Evolutionary conservation across 2,888 invertebrate species (phyloP), one percentile per base, ranked within the genome.

Genomic region (Cistogaster globosa): DNA sequence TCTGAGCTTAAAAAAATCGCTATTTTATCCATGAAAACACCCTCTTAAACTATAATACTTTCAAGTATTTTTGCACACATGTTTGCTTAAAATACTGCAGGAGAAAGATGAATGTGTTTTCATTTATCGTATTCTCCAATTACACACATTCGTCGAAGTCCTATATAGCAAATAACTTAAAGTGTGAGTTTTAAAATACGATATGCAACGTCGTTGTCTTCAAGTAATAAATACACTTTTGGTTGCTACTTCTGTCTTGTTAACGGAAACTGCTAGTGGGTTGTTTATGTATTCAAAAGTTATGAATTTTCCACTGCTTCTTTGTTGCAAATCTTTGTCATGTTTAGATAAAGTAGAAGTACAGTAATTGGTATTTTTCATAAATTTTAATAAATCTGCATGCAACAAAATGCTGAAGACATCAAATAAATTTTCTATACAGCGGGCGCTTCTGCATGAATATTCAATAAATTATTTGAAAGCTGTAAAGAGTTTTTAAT

Each of bases 191-290:
- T 5, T 67, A 14, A 14, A 67, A 57, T 48, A 51, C 38, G 36
- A 67, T 36, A 57, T 20, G 67, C 14, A 38, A 58, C 36, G 4
- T 58, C 48, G 67, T 67, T 20, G 38, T 76, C 36, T 16, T 67
- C 16, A 57, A 75, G 45, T 45, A 75, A 76, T 48, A 67, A 57
- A 57, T 51, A 55, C 48, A 36, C 5, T 57, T 67, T 51, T 42
- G 4, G 42, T 42, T 12, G 12, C 42, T 32, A 42, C 18, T 67
- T 76, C 32, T 36, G 38, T 67, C 32, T 60, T 38, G 11, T 38
- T n/a, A 26, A n/a, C 57, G 38, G 68, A 42, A 58, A 60, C 42
- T 9, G 5, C 51, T 53, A 18, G 51, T 20, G 18, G 51, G n/a
- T 18, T 18, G 18, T 6, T 16, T 48, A 48, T 48, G 48, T 7